phyloP scores from a whole-genome alignment of 1,140 invertebrate species.

The Drosophila carrolli region DNA sequence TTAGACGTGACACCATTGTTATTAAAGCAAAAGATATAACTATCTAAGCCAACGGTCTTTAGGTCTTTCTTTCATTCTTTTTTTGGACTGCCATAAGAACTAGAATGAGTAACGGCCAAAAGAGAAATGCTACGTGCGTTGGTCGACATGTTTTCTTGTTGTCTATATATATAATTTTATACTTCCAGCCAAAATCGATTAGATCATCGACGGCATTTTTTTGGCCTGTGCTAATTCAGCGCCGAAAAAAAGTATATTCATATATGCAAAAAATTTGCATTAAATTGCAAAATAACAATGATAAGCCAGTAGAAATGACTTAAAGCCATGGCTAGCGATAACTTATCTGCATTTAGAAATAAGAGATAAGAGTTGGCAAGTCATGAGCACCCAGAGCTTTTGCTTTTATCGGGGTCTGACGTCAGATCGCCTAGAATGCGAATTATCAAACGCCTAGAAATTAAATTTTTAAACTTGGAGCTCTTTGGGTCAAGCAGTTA shows the following conservation, averaged over 20 bases:
- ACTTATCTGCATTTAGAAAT: slow-evolving; percentile 18
- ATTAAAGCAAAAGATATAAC: slow-evolving; percentile 10
- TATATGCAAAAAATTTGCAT: slow-evolving; percentile 67
- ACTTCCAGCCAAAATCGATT: slow-evolving; percentile 53
- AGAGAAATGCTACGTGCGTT: slow-evolving; percentile 60
- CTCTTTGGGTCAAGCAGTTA: slow-evolving; percentile 51
- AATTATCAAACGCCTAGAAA: neutral
- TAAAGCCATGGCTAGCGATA: slow-evolving; percentile 29
- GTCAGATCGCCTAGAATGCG: slow-evolving; percentile 15
- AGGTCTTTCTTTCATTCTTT: slow-evolving; percentile 18
- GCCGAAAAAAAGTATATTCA: slow-evolving; percentile 21
- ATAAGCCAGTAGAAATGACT: slow-evolving; percentile 43
- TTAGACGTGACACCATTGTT: slow-evolving; percentile 8
- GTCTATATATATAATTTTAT: slow-evolving; percentile 19
- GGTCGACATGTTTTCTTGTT: slow-evolving; percentile 14
- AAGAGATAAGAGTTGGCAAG: slow-evolving; percentile 27
- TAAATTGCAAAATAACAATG: slow-evolving; percentile 57
- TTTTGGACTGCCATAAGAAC: slow-evolving; percentile 18
- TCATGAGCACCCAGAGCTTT: slow-evolving; percentile 28
- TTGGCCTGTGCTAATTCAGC: slow-evolving; percentile 27
- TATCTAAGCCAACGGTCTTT: slow-evolving; percentile 40
- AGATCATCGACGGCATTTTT: slow-evolving; percentile 70
- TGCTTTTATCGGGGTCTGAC: slow-evolving; percentile 8
- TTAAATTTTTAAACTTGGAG: slow-evolving; percentile 23
- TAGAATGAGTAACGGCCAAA: slow-evolving; percentile 35